A percentile compares a stretch with the other conserved stretches of the same genome.
Conservation (phyloP, 2,888 invertebrate genomes). For the Boloria selene region DNA sequence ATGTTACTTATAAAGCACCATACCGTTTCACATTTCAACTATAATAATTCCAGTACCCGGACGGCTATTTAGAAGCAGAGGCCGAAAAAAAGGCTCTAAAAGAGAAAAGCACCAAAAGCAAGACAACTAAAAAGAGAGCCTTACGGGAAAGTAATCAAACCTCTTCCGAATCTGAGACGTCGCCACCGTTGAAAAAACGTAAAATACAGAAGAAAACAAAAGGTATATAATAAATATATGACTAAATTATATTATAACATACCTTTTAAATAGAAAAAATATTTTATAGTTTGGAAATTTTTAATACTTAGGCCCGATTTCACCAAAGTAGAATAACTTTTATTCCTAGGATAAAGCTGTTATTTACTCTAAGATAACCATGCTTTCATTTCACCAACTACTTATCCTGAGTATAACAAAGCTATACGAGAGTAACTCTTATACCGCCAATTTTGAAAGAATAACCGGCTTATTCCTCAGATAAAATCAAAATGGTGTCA, state of each 20-base stretch:
- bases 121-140: slow-evolving; percentile 35
- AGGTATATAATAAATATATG: slow-evolving; percentile 28
- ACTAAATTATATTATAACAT: slow-evolving; percentile 20
- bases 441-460: too few species aligned
- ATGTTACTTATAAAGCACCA: too few species aligned
- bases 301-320: too few species aligned
- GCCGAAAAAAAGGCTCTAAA: slow-evolving; percentile 74
- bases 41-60: slow-evolving; percentile 83
- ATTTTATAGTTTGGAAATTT: too few species aligned
- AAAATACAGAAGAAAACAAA: slow-evolving; percentile 27
- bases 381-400: too few species aligned
- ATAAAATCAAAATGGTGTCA: too few species aligned
- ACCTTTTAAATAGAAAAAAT: neutral
- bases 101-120: slow-evolving; percentile 49
- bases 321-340: too few species aligned
- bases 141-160: slow-evolving; percentile 17
- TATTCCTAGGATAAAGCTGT: too few species aligned
- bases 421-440: too few species aligned
- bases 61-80: slow-evolving; percentile 86
- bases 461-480: too few species aligned
- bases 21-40: neutral
- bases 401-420: too few species aligned
- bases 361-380: too few species aligned
- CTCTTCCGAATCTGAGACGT: slow-evolving; percentile 47
- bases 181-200: slow-evolving; percentile 54